phyloP scores from a whole-genome alignment of 53 echinoderm and acorn worm species.

The Holothuria scabra region DNA sequence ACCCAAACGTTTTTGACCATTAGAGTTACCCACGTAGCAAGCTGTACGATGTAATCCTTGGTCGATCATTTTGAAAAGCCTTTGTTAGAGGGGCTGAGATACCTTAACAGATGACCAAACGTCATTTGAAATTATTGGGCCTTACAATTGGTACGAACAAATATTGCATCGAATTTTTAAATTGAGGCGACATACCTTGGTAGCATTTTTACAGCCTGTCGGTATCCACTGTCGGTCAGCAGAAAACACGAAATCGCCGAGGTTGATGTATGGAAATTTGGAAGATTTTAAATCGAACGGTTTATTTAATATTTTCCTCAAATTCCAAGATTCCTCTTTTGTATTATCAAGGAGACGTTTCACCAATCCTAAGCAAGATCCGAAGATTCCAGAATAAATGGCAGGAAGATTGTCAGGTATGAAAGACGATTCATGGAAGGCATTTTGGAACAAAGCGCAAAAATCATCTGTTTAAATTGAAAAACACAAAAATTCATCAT shows the following conservation, averaged over 20 bases:
- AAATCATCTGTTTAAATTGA: too few relatives aligned
- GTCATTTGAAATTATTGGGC: too few relatives aligned
- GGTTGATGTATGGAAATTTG: constrained; percentile 10
- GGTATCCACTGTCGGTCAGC: constrained; percentile 29
- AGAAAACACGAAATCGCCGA: constrained; percentile 20
- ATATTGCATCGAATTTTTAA: neutral
- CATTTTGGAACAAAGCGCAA: neutral
- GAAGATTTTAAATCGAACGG: neutral
- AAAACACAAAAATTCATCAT: too few relatives aligned
- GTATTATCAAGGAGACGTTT: neutral
- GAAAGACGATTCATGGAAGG: neutral
- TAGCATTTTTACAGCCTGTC: neutral
- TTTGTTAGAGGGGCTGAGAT: too few relatives aligned
- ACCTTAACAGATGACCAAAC: too few relatives aligned
- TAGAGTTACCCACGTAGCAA: too few relatives aligned
- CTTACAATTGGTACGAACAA: too few relatives aligned
- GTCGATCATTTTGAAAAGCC: too few relatives aligned
- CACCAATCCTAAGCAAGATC: constrained; percentile 7
- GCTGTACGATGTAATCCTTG: too few relatives aligned
- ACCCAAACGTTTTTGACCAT: too few relatives aligned
- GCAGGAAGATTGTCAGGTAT: neutral
- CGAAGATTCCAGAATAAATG: constrained; percentile 17
- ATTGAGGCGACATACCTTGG: constrained; percentile 1
- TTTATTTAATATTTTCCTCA: neutral
- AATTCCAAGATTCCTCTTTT: too few relatives aligned